Evolutionary conservation across 1,140 invertebrate species (phyloP), one percentile per base, ranked within the genome.

Genomic region (Trichonephila clavipes): DNA sequence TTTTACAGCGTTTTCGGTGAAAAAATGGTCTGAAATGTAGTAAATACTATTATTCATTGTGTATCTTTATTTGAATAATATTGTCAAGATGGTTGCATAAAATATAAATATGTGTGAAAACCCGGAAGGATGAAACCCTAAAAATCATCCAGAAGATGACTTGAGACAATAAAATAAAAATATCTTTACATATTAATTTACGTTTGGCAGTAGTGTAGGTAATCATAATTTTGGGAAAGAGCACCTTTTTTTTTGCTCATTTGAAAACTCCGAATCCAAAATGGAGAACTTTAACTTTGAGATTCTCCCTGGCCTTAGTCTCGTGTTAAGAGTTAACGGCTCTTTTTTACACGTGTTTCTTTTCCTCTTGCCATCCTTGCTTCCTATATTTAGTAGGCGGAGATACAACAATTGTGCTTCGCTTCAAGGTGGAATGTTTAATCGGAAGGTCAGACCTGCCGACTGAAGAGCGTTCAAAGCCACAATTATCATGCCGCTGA

Each of bases 341-440:
- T 72, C 28, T 28, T 16, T 72, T 72, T 34, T 8, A 72, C 69
- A 34, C 69, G 69, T 72, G 69, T 34, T 72, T 72, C 69, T 72
- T 24, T 28, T 72, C 69, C 69, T 34, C 69, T 72, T 72, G 12
- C 69, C 24, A 72, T 72, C 69, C 69, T 72, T 72, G 69, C 14
- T 16, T 72, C 69, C 69, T 72, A 72, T 72, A 72, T 72, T 72
- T 72, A 72, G 69, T 14, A 72, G 24, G 66, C 12, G 12, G 66
- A 72, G 66, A 72, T 72, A 24, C 69, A 72, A 72, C 69, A 28
- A 72, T 72, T 72, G 69, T 72, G n/a, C 24, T 72, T n/a, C 69
- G 12, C 69, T 24, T 24, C 69, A 72, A 72, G 69, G 69, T 72
- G 69, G 16, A 34, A 72, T 72, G 28, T 24, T 72, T 14, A 72